A percentile compares a stretch with the other conserved stretches of the same genome.
Conservation (phyloP, 2,113 vertebrate species). For the Podocnemis expansa region DNA sequence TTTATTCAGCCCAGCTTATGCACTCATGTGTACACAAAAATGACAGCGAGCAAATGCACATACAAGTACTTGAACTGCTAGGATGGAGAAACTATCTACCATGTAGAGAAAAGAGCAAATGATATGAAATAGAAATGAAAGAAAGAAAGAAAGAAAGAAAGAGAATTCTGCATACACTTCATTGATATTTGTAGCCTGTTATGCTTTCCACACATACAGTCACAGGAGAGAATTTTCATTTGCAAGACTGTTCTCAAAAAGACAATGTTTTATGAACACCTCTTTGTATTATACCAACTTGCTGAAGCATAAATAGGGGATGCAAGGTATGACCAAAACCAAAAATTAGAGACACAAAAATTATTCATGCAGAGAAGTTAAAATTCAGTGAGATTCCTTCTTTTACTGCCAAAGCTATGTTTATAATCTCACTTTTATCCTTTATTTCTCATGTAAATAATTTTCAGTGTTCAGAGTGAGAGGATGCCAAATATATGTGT, state of each 20-base stretch:
- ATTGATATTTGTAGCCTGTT: background rate
- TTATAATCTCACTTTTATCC: background rate
- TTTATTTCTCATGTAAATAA: background rate
- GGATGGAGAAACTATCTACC: background rate
- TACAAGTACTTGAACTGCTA: slow-evolving; percentile 18
- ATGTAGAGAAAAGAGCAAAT: background rate
- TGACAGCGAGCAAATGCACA: slow-evolving; percentile 19
- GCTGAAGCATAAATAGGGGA: background rate
- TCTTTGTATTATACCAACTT: background rate
- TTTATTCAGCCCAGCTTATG: background rate
- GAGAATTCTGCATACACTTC: too few relatives aligned
- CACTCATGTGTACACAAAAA: background rate
- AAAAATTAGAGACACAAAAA: background rate
- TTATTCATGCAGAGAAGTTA: background rate
- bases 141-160: too few relatives aligned
- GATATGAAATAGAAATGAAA: background rate
- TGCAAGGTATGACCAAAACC: background rate
- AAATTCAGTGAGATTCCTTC: background rate
- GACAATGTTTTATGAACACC: background rate
- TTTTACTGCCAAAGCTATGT: background rate
- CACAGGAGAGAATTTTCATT: background rate
- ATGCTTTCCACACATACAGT: background rate
- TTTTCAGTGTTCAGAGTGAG: background rate
- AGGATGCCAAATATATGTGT: background rate
- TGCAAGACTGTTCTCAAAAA: background rate